Evolutionary conservation across 2,113 vertebrate genomes (phyloP).

Genomic region (Heteronetta atricapilla): DNA sequence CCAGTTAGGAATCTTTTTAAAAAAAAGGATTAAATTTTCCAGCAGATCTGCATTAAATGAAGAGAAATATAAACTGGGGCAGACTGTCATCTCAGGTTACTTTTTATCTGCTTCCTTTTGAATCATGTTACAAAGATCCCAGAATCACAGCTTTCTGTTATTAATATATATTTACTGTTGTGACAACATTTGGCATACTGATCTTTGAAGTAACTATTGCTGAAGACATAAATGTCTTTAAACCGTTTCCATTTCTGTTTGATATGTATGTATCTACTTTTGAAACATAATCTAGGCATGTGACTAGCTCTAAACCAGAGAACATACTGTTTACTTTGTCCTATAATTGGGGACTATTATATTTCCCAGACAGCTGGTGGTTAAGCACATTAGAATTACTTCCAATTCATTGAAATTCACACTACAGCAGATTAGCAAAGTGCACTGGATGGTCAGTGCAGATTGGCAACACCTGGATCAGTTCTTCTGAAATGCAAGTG

Average conservation of each 20-base stretch:
- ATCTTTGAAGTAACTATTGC: not conserved
- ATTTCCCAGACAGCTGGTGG: slow-evolving; percentile 63
- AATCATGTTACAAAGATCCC: not conserved
- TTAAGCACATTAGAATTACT: slow-evolving; percentile 58
- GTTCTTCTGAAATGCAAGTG: slow-evolving; percentile 68
- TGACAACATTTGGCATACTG: not conserved
- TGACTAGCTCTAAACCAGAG: slow-evolving; percentile 66
- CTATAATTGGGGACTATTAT: slow-evolving; percentile 73
- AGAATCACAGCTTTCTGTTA: not conserved
- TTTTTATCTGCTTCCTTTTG: not conserved
- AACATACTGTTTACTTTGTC: slow-evolving; percentile 77
- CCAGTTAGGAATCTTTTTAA: not conserved
- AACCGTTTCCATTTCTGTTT: slow-evolving; percentile 11
- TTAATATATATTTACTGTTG: slow-evolving; percentile 45
- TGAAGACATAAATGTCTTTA: slow-evolving; percentile 17
- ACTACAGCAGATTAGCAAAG: slow-evolving; percentile 60
- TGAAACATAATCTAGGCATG: slow-evolving; percentile 65
- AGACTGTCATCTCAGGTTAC: not conserved
- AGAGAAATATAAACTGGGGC: not conserved
- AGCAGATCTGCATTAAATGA: not conserved
- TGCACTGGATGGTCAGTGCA: slow-evolving; percentile 70
- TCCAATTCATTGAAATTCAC: slow-evolving; percentile 67
- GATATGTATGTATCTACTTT: not conserved
- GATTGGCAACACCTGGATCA: slow-evolving; percentile 66
- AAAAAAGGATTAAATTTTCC: not conserved